Evolutionary conservation across 2,888 invertebrate genomes (phyloP), one percentile per base, ranked within the genome.

Genomic region (Hymenopus coronatus): DNA sequence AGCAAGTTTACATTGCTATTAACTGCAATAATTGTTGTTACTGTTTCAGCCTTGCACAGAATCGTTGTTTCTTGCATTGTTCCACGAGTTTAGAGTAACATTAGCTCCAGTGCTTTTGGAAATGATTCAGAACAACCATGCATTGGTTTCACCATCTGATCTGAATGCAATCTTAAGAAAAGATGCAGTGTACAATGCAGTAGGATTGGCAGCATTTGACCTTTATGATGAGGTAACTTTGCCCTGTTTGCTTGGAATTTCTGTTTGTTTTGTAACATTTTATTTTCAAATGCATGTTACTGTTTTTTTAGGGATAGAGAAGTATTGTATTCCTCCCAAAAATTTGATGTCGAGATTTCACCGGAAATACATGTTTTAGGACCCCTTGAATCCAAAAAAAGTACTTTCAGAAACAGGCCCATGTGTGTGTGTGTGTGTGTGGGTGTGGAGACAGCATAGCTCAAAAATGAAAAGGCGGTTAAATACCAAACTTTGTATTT

Each of bases 181-280:
- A 93, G 99, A 99, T 94, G 98, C 98, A 89, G 96, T 99, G 84
- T 99, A 99, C 92, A 98, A 97, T 93, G 98, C 98, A 0, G 97
- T 98, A 15, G 98, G 98, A 12, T 94, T 98, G 90, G 97, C 97
- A 3, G 97, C 98, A 0, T 98, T 97, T 93, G 97, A 98, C 92
- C 94, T 99, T 88, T 98, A 97, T 92, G 98, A 98, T 92, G 98
- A 98, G 93, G 97, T 96, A 92, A 94, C 93, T 84, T 14, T 82
- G 81, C 27, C 25, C 25, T n/a, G 85, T 89, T 89, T 28, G n/a
- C 40, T 4, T n/a, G 20, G 54, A 87, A 28, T 83, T 88, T 89
- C n/a, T n/a, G 70, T 89, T 82, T 84, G 30, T 87, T 8, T 15
- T 28, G 33, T 6, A n/a, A 28, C 33, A 27, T 81, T 46, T n/a